phyloP scores from a whole-genome alignment of 1,140 invertebrate genomes.

The Drosophila pallidifrons region DNA sequence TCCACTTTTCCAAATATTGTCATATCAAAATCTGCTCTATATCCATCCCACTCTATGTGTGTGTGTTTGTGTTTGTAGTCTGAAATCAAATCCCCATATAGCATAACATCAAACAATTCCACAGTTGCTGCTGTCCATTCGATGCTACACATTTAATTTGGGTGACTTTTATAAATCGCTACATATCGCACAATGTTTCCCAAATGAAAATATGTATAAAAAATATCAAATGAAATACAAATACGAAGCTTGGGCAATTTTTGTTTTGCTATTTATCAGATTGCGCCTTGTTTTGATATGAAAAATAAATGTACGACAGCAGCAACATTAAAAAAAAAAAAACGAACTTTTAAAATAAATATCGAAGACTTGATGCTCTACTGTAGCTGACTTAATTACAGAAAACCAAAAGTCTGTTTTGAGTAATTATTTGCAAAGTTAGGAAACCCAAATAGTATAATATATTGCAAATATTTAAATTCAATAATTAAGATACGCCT shows the following conservation, averaged over 20 bases:
- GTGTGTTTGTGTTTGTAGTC: slow-evolving; percentile 23
- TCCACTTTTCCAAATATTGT: slow-evolving; percentile 12
- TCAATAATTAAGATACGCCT: too few relatives aligned
- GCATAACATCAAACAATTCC: slow-evolving; percentile 76
- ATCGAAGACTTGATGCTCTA: slow-evolving; percentile 11
- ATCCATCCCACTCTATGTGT: neutral
- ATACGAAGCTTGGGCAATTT: slow-evolving; percentile 25
- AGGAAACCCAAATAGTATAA: too few relatives aligned
- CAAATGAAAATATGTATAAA: slow-evolving; percentile 20
- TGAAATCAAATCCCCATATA: slow-evolving; percentile 83
- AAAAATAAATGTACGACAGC: slow-evolving; percentile 32
- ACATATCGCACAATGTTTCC: slow-evolving; percentile 75
- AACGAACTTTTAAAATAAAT: neutral
- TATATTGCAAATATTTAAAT: too few relatives aligned
- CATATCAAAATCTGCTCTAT: slow-evolving; percentile 41
- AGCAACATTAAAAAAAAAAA: neutral
- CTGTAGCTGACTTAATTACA: neutral
- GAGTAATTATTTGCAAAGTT: too few relatives aligned
- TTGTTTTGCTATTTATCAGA: slow-evolving; percentile 56
- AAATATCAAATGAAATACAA: slow-evolving; percentile 15
- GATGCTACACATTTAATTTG: slow-evolving; percentile 66
- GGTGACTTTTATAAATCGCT: slow-evolving; percentile 83
- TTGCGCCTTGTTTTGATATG: slow-evolving; percentile 46
- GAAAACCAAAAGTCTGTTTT: too few relatives aligned
- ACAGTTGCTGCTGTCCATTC: slow-evolving; percentile 80